Evolutionary conservation across 2,113 vertebrate species (phyloP), one percentile per base, ranked within the genome.

Genomic region (Macquaria australasica): DNA sequence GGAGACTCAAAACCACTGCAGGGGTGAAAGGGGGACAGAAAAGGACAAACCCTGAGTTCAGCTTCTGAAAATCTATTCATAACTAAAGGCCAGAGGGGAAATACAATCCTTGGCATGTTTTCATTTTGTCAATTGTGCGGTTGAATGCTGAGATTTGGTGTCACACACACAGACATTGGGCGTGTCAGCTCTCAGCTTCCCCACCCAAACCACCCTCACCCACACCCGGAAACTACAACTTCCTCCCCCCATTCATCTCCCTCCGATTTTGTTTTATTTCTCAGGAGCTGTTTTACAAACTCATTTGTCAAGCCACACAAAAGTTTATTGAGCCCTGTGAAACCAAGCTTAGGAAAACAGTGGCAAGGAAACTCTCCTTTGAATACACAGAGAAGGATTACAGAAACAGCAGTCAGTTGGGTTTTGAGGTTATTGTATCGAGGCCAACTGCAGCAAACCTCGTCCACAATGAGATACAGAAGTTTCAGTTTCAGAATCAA

Each of bases 231-330:
- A 93, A 91, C 81, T 78, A 70, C 85, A 28, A 71, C 91, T 94
- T 93, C 92, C 93, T 91, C 82, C 70, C 55, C 51, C 81, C 75
- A 90, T 95, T 94, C 89, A 92, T 94, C 93, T 91, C 62, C 11
- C 78, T 81, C 58, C 21, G 28, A 88, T 94, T 91, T 91, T 93
- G 91, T 93, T 94, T 93, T 93, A 94, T 91, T 92, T 93, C 91
- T 93, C 91, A 92, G 82, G 79, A 88, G 84, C 83, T 58, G 73
- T 85, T 91, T 91, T 45, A 84, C 82, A 90, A 93, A 92, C 73
- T 84, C 84, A 89, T 93, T 91, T 88, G 91, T 93, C 90, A 90
- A 83, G 66, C 67, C 41, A 23, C 77, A 92, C 88, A 87, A 91
- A 91, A 72, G 86, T 89, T 84, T 83, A 84, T 20, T 73, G 73